A percentile compares a stretch with the other conserved stretches of the same genome.
phyloP scores from a whole-genome alignment of 2,888 invertebrate species.

The Helobdella robusta region DNA sequence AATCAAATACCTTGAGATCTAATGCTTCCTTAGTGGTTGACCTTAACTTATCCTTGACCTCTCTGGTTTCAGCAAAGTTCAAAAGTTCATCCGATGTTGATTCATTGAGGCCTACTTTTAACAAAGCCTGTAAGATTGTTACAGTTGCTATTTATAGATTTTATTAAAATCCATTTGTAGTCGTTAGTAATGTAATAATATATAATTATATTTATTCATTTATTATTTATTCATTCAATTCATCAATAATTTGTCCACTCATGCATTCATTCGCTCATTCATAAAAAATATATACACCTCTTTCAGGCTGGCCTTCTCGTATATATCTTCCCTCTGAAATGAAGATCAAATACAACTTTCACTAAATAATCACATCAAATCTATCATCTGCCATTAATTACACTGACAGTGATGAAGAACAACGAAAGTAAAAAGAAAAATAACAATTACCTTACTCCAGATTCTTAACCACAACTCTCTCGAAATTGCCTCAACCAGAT shows the following conservation, averaged over 20 bases:
- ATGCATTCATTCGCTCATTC: background rate
- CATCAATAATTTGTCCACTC: background rate
- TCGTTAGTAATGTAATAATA: too few relatives aligned
- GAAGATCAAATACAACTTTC: background rate
- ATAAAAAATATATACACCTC: background rate
- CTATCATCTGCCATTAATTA: background rate
- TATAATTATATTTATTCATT: too few relatives aligned
- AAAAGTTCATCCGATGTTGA: background rate
- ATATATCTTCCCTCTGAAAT: constrained; percentile 18
- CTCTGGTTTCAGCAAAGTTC: background rate
- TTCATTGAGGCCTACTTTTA: constrained; percentile 8
- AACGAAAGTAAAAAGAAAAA: background rate
- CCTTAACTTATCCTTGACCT: constrained; percentile 3
- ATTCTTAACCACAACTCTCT: constrained; percentile 47
- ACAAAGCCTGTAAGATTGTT: constrained; percentile 8
- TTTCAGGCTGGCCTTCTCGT: constrained; percentile 4
- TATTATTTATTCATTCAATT: background rate
- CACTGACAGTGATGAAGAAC: background rate
- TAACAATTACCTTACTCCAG: constrained; percentile 42
- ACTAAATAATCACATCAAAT: background rate
- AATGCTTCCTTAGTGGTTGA: constrained; percentile 6
- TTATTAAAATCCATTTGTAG: too few relatives aligned
- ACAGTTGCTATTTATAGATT: too few relatives aligned
- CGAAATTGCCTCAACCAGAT: constrained; percentile 42
- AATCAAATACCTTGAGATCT: background rate